Evolutionary conservation across 2,888 invertebrate species (phyloP).

Genomic region (Shargacucullia verbasci): DNA sequence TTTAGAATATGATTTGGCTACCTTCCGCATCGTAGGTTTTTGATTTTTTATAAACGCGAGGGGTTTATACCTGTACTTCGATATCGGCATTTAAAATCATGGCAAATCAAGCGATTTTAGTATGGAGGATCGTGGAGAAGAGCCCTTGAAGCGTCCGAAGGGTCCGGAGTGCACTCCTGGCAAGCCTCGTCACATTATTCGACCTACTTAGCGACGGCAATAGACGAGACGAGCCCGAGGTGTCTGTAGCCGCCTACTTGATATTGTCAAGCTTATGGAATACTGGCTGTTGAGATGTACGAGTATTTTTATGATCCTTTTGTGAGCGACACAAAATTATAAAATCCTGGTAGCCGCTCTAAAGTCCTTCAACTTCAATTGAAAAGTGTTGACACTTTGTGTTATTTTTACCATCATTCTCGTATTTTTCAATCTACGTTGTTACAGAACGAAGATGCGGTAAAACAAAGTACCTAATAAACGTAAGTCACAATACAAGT

Average conservation of each 20-base stretch:
- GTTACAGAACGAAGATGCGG: conserved; percentile 14
- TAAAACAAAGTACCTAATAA: conserved; percentile 23
- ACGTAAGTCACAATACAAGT: conserved; percentile 35
- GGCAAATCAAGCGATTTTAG: conserved; percentile 88
- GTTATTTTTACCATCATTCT: conserved; percentile 37
- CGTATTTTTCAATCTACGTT: conserved; percentile 27
- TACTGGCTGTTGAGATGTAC: conserved; percentile 55
- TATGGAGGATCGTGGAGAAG: conserved; percentile 76
- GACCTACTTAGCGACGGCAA: conserved; percentile 84
- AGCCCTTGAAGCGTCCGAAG: conserved; percentile 73
- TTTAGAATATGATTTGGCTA: conserved; percentile 10
- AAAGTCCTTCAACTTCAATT: conserved; percentile 41
- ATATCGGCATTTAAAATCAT: conserved; percentile 87
- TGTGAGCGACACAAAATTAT: conserved; percentile 52
- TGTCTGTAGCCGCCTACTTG: conserved; percentile 73
- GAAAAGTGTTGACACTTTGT: conserved; percentile 47
- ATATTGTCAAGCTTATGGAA: conserved; percentile 66
- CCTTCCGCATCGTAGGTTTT: conserved; percentile 8
- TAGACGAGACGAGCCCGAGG: conserved; percentile 73
- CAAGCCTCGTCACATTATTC: conserved; percentile 84
- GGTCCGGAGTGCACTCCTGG: conserved; percentile 79
- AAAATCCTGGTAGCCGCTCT: conserved; percentile 39
- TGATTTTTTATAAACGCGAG: conserved; percentile 23
- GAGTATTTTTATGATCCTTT: conserved; percentile 54
- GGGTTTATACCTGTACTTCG: conserved; percentile 57